These are phyloP conservation scores for Dicyrtomina minuta DNA, from an alignment of 2,888 invertebrate species.

Conservation along the genomic window DNA sequence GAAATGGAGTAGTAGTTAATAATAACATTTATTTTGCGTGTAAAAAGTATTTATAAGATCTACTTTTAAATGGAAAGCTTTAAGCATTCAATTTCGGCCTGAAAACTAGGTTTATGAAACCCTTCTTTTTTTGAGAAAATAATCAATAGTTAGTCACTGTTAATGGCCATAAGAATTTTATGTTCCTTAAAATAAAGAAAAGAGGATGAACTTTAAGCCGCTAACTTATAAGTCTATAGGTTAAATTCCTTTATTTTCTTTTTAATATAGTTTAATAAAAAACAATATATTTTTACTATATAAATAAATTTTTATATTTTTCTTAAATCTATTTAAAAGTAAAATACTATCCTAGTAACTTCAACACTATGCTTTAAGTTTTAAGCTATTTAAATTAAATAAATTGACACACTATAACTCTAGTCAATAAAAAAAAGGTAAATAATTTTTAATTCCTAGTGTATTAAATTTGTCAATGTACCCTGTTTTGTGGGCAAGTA, in stretches of 20 bases:
- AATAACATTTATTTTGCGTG: constrained; percentile 60
- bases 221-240: constrained; percentile 66
- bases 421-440: too few relatives aligned
- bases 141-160: constrained; percentile 67
- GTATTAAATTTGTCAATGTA: too few relatives aligned
- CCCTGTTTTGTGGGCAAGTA: too few relatives aligned
- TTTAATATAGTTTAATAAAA: constrained; percentile 66
- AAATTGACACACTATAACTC: too few relatives aligned
- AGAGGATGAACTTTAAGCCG: constrained; percentile 62
- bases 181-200: constrained; percentile 64
- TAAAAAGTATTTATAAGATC: constrained; percentile 59
- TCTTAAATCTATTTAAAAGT: constrained; percentile 54
- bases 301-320: constrained; percentile 59
- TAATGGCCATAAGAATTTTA: constrained; percentile 65
- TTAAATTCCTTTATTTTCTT: constrained; percentile 59
- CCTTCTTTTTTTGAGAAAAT: constrained; percentile 63
- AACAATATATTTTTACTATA: constrained; percentile 69
- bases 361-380: constrained; percentile 59
- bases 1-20: constrained; percentile 59
- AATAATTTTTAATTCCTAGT: too few relatives aligned
- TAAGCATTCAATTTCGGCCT: constrained; percentile 63
- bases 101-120: constrained; percentile 55
- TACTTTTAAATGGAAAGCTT: constrained; percentile 58
- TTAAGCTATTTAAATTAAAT: constrained; percentile 52
- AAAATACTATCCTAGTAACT: constrained; percentile 55